Evolutionary conservation across 2,113 vertebrate species (phyloP).

Genomic region (Poecilia latipinna): DNA sequence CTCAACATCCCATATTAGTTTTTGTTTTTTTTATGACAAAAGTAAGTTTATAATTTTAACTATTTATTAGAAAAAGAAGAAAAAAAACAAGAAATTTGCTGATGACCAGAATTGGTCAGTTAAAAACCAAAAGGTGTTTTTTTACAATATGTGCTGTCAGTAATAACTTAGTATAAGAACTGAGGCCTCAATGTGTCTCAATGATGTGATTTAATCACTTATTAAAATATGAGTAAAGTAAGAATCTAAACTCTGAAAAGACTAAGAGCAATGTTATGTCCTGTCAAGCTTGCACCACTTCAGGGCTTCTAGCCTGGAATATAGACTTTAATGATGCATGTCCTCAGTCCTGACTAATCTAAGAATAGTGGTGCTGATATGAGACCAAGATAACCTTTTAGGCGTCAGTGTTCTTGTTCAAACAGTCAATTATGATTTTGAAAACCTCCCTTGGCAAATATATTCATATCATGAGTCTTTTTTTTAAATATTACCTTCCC

Average conservation of each 20-base stretch:
- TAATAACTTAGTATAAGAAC: background rate
- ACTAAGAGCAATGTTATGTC: constrained; percentile 69
- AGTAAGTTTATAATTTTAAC: too few relatives aligned
- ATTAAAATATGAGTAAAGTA: constrained; percentile 17
- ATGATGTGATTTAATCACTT: constrained; percentile 40
- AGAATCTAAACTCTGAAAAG: constrained; percentile 32
- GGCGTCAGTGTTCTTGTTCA: background rate
- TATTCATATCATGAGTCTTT: background rate
- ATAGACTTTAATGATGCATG: constrained; percentile 59
- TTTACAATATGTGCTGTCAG: too few relatives aligned
- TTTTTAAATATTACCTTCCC: background rate
- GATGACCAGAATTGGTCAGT: too few relatives aligned
- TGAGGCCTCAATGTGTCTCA: constrained; percentile 21
- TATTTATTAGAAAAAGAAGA: too few relatives aligned
- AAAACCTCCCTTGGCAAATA: background rate
- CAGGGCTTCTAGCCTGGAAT: constrained; percentile 22
- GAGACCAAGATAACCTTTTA: constrained; percentile 4
- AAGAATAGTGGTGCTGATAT: constrained; percentile 34
- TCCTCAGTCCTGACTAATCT: constrained; percentile 21
- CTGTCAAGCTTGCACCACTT: constrained; percentile 38
- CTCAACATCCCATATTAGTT: too few relatives aligned
- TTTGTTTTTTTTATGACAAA: too few relatives aligned
- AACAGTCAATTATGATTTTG: background rate
- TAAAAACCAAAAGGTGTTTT: too few relatives aligned
- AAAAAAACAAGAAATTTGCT: too few relatives aligned